phyloP scores from a whole-genome alignment of 2,113 vertebrate genomes.

The Upupa epops region DNA sequence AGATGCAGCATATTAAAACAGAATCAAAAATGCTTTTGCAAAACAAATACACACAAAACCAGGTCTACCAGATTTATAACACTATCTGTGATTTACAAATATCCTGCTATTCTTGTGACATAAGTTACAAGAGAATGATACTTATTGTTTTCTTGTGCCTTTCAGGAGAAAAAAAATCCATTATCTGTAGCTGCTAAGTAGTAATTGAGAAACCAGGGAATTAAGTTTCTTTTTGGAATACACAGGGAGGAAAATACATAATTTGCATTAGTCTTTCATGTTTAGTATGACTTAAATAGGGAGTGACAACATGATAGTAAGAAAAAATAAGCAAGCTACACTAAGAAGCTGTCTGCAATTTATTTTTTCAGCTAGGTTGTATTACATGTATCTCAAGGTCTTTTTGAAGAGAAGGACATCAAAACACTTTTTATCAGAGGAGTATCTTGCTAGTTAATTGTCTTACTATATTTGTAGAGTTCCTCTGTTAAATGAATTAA shows the following conservation, averaged over 20 bases:
- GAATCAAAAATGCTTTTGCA: neutral
- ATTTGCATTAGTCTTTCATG: conserved; percentile 13
- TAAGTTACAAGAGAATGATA: neutral
- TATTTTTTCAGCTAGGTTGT: neutral
- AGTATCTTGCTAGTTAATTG: neutral
- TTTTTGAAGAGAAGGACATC: neutral
- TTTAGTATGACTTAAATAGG: neutral
- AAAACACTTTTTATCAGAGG: neutral
- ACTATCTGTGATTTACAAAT: neutral
- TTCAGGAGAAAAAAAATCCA: neutral
- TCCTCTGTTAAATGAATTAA: neutral
- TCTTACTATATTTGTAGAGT: neutral
- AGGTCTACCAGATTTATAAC: neutral
- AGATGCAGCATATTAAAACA: neutral
- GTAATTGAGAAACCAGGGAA: neutral
- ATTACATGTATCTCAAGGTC: neutral
- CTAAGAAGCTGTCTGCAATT: neutral
- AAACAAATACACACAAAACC: neutral
- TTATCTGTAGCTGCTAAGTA: neutral
- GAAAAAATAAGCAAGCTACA: neutral
- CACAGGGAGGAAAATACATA: neutral
- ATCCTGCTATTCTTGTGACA: neutral
- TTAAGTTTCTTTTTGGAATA: neutral
- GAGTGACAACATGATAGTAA: neutral
- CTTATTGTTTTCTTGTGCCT: neutral